phyloP scores from a whole-genome alignment of 2,113 vertebrate species.

The Neotoma lepida region DNA sequence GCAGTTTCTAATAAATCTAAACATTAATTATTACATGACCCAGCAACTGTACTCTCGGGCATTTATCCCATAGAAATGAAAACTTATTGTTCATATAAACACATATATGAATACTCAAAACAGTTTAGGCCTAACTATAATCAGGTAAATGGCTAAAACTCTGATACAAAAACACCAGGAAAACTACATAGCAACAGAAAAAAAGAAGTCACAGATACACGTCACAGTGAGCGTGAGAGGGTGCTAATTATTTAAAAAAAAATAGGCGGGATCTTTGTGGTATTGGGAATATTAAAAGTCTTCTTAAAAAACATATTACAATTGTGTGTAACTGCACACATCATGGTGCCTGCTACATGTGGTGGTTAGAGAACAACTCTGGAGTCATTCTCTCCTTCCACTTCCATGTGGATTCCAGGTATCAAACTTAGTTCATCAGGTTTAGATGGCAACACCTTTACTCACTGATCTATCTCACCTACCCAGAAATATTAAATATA shows the following conservation, averaged over 20 bases:
- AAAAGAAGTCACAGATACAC: neutral
- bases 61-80: neutral
- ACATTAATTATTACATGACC: neutral
- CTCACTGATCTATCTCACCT: neutral
- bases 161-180: neutral
- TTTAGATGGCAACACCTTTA: neutral
- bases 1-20: constrained; percentile 53
- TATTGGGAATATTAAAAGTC: neutral
- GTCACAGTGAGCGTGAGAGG: neutral
- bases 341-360: neutral
- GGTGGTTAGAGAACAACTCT: neutral
- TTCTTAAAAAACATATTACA: neutral
- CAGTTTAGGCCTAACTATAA: neutral
- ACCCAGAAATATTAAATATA: neutral
- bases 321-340: neutral
- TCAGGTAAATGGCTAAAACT: neutral
- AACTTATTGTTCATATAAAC: neutral
- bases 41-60: neutral
- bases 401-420: neutral
- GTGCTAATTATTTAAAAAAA: constrained; percentile 36
- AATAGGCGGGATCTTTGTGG: neutral
- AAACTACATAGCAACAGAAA: constrained; percentile 33
- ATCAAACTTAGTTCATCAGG: neutral
- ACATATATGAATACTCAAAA: neutral
- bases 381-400: neutral